Evolutionary conservation across 1,140 invertebrate species (phyloP), one percentile per base, ranked within the genome.

Genomic region (Venturia canescens): DNA sequence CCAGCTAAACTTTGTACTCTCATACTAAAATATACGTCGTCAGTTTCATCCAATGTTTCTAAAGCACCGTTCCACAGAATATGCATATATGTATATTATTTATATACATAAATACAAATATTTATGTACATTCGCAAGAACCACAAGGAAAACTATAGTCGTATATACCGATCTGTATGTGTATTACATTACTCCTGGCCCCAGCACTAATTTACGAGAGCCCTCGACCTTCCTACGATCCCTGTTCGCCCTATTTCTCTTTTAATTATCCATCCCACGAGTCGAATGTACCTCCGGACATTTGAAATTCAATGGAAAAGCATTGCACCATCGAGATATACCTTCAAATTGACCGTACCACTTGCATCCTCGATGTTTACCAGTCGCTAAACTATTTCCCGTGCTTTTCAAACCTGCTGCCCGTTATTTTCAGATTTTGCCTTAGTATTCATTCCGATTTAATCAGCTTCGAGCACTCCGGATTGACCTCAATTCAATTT

Each of bases 301-400:
- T 75, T 75, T 75, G 72, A 72, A 72, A 72, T 72, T 75, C 72
- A 75, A 75, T 75, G 72, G 57, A 50, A 38, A 50, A 75, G 16
- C 53, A 48, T 75, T 72, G 23, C n/a, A 57, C 23, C 15, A 9
- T 3, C 60, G 13, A 26, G 21, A 29, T 50, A 38, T 21, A 21
- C 23, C 11, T 11, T 75, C 72, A 26, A 53, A 48, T 27, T 75
- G 72, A 53, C 23, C 72, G 26, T 75, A 50, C 38, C 21, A 53
- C 38, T 57, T 75, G 7, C 7, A 75, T 53, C 71, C 48, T 74
- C 38, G n/a, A 9, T 75, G 38, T 44, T 3, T 44, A 44, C 38
- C 38, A 44, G 11, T 1, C 38, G 13, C 38, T 44, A 44, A 44
- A 44, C 38, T 11, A 13, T 13, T 44, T 44, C 38, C 38, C 38